These are phyloP conservation scores for Tenrec ecaudatus DNA, from an alignment of 2,113 vertebrate genomes.

Conservation along the genomic window DNA sequence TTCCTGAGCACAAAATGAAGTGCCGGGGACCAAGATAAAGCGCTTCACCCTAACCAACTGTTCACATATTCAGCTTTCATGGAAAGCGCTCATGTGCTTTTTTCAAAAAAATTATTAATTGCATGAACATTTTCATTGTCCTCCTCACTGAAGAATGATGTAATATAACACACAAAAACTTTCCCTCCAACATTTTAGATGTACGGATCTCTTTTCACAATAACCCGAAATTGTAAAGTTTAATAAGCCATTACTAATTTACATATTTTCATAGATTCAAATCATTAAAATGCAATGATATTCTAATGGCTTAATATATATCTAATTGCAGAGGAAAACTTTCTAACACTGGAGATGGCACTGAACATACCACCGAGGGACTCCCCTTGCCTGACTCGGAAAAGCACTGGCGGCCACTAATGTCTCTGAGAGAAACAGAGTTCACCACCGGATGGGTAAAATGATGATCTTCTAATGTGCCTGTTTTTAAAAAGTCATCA, in stretches of 20 bases:
- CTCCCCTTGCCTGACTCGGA: constrained; percentile 13
- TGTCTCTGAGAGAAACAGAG: constrained; percentile 27
- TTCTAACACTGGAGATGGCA: constrained; percentile 65
- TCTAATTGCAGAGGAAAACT: constrained; percentile 80
- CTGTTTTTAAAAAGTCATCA: constrained; percentile 52
- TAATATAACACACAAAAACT: constrained; percentile 64
- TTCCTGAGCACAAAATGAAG: constrained; percentile 72
- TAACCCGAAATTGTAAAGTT: constrained; percentile 78
- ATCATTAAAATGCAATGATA: constrained; percentile 83
- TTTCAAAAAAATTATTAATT: constrained; percentile 57
- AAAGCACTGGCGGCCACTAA: neutral
- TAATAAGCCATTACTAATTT: constrained; percentile 85
- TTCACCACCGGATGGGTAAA: constrained; percentile 24
- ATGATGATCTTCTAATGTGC: constrained; percentile 41
- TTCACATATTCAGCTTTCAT: constrained; percentile 63
- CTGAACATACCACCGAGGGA: constrained; percentile 20
- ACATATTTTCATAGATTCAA: constrained; percentile 80
- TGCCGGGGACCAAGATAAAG: constrained; percentile 71
- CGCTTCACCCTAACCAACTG: constrained; percentile 70
- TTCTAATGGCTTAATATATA: constrained; percentile 82
- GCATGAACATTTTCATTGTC: constrained; percentile 61
- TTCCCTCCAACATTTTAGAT: constrained; percentile 36
- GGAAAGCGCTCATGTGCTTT: constrained; percentile 60
- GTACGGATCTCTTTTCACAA: constrained; percentile 71
- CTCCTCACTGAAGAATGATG: constrained; percentile 21